Evolutionary conservation across 2,113 vertebrate species (phyloP).

Genomic region (Pseudolaguvia tuberculata): DNA sequence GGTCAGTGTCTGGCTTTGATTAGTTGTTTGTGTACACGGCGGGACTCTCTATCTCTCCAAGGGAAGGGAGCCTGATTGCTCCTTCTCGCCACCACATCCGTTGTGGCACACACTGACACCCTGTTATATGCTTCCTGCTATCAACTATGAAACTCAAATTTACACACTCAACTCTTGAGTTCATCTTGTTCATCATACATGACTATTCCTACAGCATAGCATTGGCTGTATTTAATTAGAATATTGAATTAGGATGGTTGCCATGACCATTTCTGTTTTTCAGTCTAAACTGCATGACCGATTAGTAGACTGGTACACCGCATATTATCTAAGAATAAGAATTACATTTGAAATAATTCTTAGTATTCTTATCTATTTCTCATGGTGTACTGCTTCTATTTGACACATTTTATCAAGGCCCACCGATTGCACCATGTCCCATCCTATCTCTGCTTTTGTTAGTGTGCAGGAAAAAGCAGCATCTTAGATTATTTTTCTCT

Average conservation of each 20-base stretch:
- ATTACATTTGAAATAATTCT: slow-evolving; percentile 7
- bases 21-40: slow-evolving; percentile 87
- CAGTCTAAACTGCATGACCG: neutral
- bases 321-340: neutral
- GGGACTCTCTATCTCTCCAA: slow-evolving; percentile 83
- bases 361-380: neutral
- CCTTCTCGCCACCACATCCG: slow-evolving; percentile 72
- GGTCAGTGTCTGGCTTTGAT: slow-evolving; percentile 81
- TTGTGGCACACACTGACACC: slow-evolving; percentile 72
- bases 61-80: slow-evolving; percentile 86
- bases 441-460: neutral
- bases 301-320: neutral
- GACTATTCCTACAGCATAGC: neutral
- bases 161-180: slow-evolving; percentile 29
- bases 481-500: slow-evolving; percentile 38
- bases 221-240: neutral
- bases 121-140: slow-evolving; percentile 65
- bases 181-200: slow-evolving; percentile 2
- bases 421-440: neutral
- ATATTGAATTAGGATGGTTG: neutral
- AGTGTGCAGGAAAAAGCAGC: slow-evolving; percentile 4
- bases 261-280: neutral
- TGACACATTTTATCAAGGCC: neutral
- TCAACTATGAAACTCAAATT: slow-evolving; percentile 25
- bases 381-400: neutral